Evolutionary conservation across 2,113 vertebrate species (phyloP).

Genomic region (Amblyopsis rosae): DNA sequence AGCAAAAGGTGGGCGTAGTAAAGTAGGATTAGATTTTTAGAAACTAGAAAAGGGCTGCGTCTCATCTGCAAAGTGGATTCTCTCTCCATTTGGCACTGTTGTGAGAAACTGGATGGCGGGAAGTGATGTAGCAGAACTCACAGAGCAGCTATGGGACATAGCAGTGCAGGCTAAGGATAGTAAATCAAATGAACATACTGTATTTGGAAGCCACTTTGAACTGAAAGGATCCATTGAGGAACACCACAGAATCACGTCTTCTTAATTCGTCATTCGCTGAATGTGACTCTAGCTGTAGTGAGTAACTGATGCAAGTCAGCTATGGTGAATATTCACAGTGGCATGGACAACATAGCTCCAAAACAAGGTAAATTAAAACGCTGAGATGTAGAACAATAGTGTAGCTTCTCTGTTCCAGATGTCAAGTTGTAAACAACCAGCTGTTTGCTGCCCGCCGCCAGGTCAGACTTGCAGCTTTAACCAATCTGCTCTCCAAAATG

Average conservation of each 20-base stretch:
- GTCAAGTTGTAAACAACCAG: conserved; percentile 23
- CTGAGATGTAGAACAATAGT: conserved; percentile 12
- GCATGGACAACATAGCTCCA: conserved; percentile 13
- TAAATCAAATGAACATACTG: conserved; percentile 18
- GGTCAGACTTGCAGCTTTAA: conserved; percentile 49
- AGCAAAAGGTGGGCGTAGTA: conserved; percentile 37
- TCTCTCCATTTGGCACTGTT: conserved; percentile 28
- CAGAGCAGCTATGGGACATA: conserved; percentile 16
- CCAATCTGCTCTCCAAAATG: conserved; percentile 45
- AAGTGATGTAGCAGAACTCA: conserved; percentile 11
- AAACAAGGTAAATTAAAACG: conserved; percentile 17
- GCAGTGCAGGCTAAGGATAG: conserved; percentile 21
- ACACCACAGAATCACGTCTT: conserved; percentile 23
- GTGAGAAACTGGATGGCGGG: conserved; percentile 16
- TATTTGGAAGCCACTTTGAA: conserved; percentile 7
- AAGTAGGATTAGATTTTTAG: conserved; percentile 39
- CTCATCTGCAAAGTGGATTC: conserved; percentile 40
- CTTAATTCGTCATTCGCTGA: conserved; percentile 17
- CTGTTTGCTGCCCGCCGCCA: conserved; percentile 28
- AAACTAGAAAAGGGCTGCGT: conserved; percentile 11
- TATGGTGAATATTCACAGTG: not conserved
- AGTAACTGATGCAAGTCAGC: conserved; percentile 11
- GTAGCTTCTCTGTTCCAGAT: conserved; percentile 38
- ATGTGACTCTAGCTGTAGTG: conserved; percentile 6
- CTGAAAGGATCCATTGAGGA: conserved; percentile 34